These are phyloP conservation scores for Halocynthia roretzi DNA, from an alignment of 23 tunicate genomes.

Conservation along the genomic window DNA sequence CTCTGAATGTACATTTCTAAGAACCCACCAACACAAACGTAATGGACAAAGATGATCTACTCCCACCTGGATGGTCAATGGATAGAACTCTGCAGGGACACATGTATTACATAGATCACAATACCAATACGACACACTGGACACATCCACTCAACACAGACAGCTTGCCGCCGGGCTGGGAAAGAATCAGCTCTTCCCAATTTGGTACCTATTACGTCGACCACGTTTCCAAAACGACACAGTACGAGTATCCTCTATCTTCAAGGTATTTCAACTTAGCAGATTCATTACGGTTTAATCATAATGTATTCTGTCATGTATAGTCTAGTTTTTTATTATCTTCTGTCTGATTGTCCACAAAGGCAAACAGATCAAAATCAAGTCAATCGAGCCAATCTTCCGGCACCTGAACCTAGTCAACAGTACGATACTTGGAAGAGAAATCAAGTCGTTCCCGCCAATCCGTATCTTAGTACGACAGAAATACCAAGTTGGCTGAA, in stretches of 20 bases:
- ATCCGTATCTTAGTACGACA: slow-evolving; percentile 78
- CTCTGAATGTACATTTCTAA: no score
- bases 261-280: slow-evolving; percentile 35
- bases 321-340: not conserved
- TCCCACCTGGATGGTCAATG: slow-evolving; percentile 92
- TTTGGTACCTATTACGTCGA: slow-evolving; percentile 87
- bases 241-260: slow-evolving; percentile 79
- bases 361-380: not conserved
- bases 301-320: not conserved
- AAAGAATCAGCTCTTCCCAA: slow-evolving; percentile 68
- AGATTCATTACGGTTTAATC: not conserved
- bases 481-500: slow-evolving; percentile 89
- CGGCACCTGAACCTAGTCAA: slow-evolving; percentile 78
- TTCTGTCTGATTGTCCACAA: not conserved
- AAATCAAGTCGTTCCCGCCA: slow-evolving; percentile 88
- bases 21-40: no score
- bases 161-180: slow-evolving; percentile 98
- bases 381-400: slow-evolving; percentile 26
- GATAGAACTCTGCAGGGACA: slow-evolving; percentile 85
- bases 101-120: slow-evolving; percentile 81
- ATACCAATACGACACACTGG: slow-evolving; percentile 96
- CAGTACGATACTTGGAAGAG: slow-evolving; percentile 80
- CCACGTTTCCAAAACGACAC: slow-evolving; percentile 71
- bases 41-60: not conserved
- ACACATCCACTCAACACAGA: slow-evolving; percentile 92